phyloP scores from a whole-genome alignment of 2,113 vertebrate genomes.

The Otus sunia region DNA sequence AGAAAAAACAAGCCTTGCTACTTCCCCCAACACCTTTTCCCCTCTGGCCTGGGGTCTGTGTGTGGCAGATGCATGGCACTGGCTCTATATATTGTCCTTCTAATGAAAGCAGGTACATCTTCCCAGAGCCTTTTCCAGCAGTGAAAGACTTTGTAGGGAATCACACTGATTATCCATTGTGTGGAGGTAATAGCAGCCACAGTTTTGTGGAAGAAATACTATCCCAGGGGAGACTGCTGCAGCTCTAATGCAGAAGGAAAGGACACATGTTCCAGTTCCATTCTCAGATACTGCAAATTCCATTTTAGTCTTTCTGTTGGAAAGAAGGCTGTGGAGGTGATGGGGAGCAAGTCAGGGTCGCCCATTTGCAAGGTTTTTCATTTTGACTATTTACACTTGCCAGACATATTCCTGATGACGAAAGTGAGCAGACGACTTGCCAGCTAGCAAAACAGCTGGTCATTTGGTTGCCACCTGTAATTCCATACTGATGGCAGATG shows the following conservation, averaged over 20 bases:
- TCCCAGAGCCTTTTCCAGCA: background rate
- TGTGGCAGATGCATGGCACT: background rate
- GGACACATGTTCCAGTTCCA: background rate
- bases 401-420: background rate
- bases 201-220: background rate
- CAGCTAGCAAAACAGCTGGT: background rate
- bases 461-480: background rate
- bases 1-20: background rate
- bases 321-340: background rate
- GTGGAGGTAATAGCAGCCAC: background rate
- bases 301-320: background rate
- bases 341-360: background rate
- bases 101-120: background rate
- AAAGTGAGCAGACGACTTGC: background rate
- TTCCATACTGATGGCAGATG: background rate
- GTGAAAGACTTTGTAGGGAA: background rate
- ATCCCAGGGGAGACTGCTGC: background rate
- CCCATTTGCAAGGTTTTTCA: background rate
- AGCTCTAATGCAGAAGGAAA: background rate
- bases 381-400: background rate
- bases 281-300: background rate
- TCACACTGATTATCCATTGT: background rate
- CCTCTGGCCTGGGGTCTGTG: background rate
- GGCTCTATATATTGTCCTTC: background rate
- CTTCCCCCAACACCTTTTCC: background rate